Evolutionary conservation across 2,888 invertebrate genomes (phyloP).

Genomic region (Apotomis betuletana): DNA sequence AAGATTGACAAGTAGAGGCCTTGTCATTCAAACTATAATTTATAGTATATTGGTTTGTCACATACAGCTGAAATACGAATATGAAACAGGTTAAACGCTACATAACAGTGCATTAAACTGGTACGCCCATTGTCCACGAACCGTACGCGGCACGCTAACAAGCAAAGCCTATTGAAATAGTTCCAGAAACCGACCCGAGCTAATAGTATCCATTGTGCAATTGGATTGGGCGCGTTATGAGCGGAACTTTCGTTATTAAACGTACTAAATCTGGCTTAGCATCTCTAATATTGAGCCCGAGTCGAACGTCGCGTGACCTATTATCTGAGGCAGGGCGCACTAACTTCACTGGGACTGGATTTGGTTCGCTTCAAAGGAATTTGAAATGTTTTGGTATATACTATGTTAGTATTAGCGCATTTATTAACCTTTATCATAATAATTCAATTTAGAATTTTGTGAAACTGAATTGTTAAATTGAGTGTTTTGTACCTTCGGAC

Average conservation of each 20-base stretch:
- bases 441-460: no score
- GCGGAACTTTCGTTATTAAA: conserved; percentile 34
- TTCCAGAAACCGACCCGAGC: conserved; percentile 1
- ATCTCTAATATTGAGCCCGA: conserved; percentile 13
- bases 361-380: no score
- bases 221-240: neutral
- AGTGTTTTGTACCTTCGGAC: no score
- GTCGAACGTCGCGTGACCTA: conserved; percentile 11
- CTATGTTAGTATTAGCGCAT: no score
- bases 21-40: no score
- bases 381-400: no score
- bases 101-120: neutral
- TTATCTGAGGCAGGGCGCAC: conserved; percentile 12
- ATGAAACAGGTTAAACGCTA: neutral
- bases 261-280: conserved; percentile 33
- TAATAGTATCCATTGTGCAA: conserved; percentile 14
- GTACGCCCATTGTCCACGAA: neutral
- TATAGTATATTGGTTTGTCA: no score
- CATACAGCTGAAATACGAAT: no score
- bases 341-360: no score
- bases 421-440: no score
- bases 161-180: conserved; percentile 31
- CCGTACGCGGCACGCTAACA: neutral
- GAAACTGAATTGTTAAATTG: no score
- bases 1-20: no score